Percentiles rank a stretch among this genome's conserved stretches.
phyloP scores from a whole-genome alignment of 1,140 invertebrate genomes.

The Drosophila gunungcola region DNA sequence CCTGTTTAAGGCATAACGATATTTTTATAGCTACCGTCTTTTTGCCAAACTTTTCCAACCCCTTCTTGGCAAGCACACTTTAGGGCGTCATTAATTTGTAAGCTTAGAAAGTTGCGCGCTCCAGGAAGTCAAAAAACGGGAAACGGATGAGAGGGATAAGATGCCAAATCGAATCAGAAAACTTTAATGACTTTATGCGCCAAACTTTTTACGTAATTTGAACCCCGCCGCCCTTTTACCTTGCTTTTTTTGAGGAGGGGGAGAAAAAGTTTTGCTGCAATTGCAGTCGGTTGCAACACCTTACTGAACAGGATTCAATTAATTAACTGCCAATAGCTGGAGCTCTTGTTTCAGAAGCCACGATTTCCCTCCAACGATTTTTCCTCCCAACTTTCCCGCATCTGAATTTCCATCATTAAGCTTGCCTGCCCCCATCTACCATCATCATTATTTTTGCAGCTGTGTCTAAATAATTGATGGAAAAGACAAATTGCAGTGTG shows the following conservation, averaged over 20 bases:
- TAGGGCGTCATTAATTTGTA: slow-evolving; percentile 57
- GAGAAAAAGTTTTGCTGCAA: slow-evolving; percentile 28
- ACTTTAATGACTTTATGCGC: slow-evolving; percentile 80
- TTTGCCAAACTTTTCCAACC: slow-evolving; percentile 5
- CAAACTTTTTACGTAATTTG: slow-evolving; percentile 59
- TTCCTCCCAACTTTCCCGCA: slow-evolving; percentile 2
- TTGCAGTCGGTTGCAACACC: slow-evolving; percentile 35
- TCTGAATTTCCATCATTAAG: slow-evolving; percentile 10
- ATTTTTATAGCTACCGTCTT: slow-evolving; percentile 23
- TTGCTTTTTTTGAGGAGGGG: not conserved
- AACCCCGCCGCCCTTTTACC: slow-evolving; percentile 27
- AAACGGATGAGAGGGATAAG: slow-evolving; percentile 25
- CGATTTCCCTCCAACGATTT: not conserved
- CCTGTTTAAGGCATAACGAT: slow-evolving; percentile 15
- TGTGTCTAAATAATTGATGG: slow-evolving; percentile 69
- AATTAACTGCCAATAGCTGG: slow-evolving; percentile 72
- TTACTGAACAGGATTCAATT: slow-evolving; percentile 68
- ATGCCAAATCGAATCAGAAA: slow-evolving; percentile 65
- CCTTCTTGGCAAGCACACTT: slow-evolving; percentile 2
- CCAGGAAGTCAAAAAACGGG: slow-evolving; percentile 8
- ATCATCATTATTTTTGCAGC: slow-evolving; percentile 17
- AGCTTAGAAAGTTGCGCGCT: slow-evolving; percentile 27
- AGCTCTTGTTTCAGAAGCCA: slow-evolving; percentile 2
- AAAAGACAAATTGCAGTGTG: slow-evolving; percentile 72
- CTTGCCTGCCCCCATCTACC: not conserved